Percentiles rank a stretch among this genome's conserved stretches.
phyloP scores from a whole-genome alignment of 2,888 invertebrate genomes.

The Prosapia bicincta region DNA sequence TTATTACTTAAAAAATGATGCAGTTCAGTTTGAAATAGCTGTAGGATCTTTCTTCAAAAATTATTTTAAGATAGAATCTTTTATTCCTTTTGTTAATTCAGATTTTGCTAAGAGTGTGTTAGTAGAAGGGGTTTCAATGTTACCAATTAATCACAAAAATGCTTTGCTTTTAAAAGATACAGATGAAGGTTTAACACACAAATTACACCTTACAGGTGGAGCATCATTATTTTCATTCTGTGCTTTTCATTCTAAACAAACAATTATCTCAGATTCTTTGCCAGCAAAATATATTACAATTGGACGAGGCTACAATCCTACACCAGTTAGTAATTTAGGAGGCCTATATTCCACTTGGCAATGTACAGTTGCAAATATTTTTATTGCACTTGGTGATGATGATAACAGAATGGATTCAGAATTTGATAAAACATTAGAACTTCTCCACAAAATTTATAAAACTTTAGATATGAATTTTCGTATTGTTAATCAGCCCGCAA shows the following conservation, averaged over 20 bases:
- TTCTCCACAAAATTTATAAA: constrained; percentile 58
- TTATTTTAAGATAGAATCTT: constrained; percentile 51
- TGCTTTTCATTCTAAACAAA: constrained; percentile 66
- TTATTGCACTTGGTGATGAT: constrained; percentile 54
- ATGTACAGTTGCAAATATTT: constrained; percentile 63
- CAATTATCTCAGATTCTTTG: constrained; percentile 56
- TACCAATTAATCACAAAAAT: constrained; percentile 54
- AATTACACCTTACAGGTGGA: constrained; percentile 71
- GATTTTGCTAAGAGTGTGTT: constrained; percentile 68
- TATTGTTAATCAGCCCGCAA: constrained; percentile 58
- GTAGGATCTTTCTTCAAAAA: constrained; percentile 53
- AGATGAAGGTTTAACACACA: constrained; percentile 50
- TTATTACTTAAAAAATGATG: constrained; percentile 63
- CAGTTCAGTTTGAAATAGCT: constrained; percentile 67
- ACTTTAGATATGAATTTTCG: constrained; percentile 65
- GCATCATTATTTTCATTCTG: constrained; percentile 70
- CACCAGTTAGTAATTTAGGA: constrained; percentile 43
- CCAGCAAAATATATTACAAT: constrained; percentile 67
- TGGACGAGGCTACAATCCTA: constrained; percentile 66
- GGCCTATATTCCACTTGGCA: constrained; percentile 67
- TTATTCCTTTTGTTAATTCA: constrained; percentile 65
- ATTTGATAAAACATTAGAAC: constrained; percentile 54
- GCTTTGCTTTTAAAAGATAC: constrained; percentile 59
- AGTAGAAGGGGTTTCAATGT: constrained; percentile 63
- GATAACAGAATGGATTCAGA: constrained; percentile 50